Base-by-base conservation (phyloP, 2,113 vertebrate genomes). In the Phalacrocorax aristotelis region DNA sequence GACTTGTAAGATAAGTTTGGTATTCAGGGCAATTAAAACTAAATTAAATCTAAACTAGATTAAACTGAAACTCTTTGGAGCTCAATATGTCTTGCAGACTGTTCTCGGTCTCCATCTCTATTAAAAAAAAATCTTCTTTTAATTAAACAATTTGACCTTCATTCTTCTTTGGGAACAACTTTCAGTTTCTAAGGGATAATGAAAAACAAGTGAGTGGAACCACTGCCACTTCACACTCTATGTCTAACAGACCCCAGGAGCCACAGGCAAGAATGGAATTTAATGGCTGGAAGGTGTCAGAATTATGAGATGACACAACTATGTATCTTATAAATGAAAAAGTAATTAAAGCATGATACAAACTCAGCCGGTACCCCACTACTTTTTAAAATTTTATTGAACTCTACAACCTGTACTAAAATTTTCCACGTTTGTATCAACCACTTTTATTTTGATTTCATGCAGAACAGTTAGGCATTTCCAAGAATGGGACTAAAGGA, bases 61-160 rank as follows among this genome's bases (percentile, higher is more conserved):
- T 95, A 92, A 89, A 87, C 65, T 65, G 65, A 87, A 94, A 94
- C 65, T 58, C 86, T 93, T 95, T 23, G 49, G 83, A 95, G 66
- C 42, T 95, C 91, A 91, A 7, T 68, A 64, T 61, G 29, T 95
- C 90, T 95, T 87, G 81, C 87, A 93, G 44, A 72, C 25, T 83
- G 51, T 29, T 93, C 71, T 90, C 4, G 1, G 75, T 62, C 88
- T 92, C 80, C 36, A 92, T n/a, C 32, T 27, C 65, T 82, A 58
- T 78, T 95, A 51, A 2, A 68, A 94, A 90, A 89, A 86, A 83
- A 70, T 89, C 62, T 89, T 87, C 69, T 97, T 95, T 87, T 93
- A 97, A 97, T 97, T 95, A 96, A 91, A 75, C 44, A 87, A 81
- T 61, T 91, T 97, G 96, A 97, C 95, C 92, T 95, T 95, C 83